These are phyloP conservation scores for Ficedula albicollis DNA, from an alignment of 2,797 vertebrate species.

Conservation along the genomic window DNA sequence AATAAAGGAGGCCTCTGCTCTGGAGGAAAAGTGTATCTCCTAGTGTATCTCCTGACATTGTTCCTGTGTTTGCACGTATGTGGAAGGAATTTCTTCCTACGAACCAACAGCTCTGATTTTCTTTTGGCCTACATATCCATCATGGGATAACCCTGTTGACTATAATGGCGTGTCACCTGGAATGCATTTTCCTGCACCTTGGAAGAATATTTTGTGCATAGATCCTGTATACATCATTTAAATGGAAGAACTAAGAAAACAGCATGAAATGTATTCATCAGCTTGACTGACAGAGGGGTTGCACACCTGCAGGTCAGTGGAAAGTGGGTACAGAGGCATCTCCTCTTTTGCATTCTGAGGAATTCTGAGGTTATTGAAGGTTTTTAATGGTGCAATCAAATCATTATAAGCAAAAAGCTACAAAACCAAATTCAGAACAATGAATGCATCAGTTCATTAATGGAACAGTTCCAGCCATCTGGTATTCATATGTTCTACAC, in stretches of 20 bases:
- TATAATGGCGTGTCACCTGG: background rate
- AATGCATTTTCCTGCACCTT: background rate
- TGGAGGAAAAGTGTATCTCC: background rate
- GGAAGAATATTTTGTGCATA: background rate
- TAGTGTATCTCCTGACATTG: background rate
- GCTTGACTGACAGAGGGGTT: background rate
- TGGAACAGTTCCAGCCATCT: constrained; percentile 79
- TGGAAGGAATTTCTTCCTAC: background rate
- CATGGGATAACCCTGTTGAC: background rate
- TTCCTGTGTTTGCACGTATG: background rate
- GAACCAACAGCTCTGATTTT: background rate
- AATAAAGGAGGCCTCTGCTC: background rate
- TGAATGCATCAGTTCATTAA: constrained; percentile 76
- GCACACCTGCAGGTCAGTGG: background rate
- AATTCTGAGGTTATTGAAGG: constrained; percentile 61
- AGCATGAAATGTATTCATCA: background rate
- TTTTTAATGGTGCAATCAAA: constrained; percentile 71
- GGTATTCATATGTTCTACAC: constrained; percentile 75
- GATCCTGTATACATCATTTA: background rate
- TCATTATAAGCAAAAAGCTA: constrained; percentile 65
- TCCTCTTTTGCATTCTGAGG: constrained; percentile 26
- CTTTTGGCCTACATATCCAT: background rate
- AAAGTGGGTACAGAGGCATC: constrained; percentile 46
- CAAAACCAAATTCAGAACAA: constrained; percentile 77
- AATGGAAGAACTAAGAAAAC: background rate